Conservation (phyloP, 2,797 vertebrate species). For the Lacerta viridis region DNA sequence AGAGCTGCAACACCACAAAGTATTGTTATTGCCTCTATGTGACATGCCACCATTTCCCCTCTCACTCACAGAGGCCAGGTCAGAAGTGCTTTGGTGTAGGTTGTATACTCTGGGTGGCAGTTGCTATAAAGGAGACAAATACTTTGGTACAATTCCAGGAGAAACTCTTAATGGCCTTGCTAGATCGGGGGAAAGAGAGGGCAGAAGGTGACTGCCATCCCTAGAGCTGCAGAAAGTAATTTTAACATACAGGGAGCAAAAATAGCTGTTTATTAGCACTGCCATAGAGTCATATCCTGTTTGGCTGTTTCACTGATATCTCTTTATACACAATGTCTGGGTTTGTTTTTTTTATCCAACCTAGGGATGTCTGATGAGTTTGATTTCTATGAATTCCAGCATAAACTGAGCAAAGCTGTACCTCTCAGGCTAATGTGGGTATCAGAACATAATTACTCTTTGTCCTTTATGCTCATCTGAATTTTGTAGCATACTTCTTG, state of each 20-base stretch:
- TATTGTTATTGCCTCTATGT: not conserved
- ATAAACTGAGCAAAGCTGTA: no score
- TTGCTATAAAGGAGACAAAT: conserved; percentile 69
- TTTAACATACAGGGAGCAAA: conserved; percentile 1
- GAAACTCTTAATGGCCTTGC: conserved; percentile 38
- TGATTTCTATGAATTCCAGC: no score
- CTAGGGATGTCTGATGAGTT: no score
- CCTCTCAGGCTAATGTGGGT: no score
- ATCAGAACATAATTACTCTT: no score
- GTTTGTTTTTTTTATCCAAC: not conserved
- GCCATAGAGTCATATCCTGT: not conserved
- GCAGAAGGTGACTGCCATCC: conserved; percentile 51
- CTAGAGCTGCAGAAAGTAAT: conserved; percentile 40
- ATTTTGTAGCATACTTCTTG: no score
- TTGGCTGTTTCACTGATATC: not conserved
- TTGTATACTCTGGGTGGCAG: conserved; percentile 49
- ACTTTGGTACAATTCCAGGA: conserved; percentile 18
- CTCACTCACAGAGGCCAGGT: not conserved
- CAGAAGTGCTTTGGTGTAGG: conserved; percentile 6
- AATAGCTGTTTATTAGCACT: conserved; percentile 36
- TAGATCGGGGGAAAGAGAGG: conserved; percentile 35
- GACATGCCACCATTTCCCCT: accelerated
- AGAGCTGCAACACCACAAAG: not conserved
- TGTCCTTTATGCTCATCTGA: no score
- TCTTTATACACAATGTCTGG: not conserved